Conservation (phyloP, 2,113 vertebrate species). For the Saccopteryx bilineata region DNA sequence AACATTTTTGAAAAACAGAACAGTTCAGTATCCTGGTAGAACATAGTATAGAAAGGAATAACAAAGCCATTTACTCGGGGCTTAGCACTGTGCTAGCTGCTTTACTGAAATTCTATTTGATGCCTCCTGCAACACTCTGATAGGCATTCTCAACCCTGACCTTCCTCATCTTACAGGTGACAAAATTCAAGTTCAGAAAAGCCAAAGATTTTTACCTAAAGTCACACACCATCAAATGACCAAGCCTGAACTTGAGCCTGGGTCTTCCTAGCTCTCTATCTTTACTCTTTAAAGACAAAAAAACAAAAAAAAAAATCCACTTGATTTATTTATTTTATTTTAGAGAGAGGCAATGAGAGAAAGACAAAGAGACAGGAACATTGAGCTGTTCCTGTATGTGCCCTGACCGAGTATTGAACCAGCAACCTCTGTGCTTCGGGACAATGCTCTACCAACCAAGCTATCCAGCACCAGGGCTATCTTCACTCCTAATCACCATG, state of each 20-base stretch:
- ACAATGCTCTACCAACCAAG: too few species aligned
- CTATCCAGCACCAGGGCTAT: too few species aligned
- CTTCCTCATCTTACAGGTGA: neutral
- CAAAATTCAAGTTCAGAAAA: neutral
- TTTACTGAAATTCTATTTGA: neutral
- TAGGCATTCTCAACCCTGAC: neutral
- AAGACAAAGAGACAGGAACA: too few species aligned
- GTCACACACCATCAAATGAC: neutral
- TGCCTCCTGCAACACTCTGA: neutral
- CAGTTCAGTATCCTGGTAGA: neutral
- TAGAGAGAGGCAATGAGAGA: too few species aligned
- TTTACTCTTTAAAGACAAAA: neutral
- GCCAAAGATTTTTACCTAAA: neutral
- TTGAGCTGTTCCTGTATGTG: too few species aligned
- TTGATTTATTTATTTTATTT: too few species aligned
- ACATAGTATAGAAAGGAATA: neutral
- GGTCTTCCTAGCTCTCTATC: neutral
- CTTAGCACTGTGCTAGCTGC: neutral
- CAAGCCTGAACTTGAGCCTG: neutral
- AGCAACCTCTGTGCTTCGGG: too few species aligned
- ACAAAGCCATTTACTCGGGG: neutral
- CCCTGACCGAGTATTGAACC: too few species aligned
- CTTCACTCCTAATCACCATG: neutral
- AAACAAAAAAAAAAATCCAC: too few species aligned
- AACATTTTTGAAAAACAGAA: constrained; percentile 1